Conservation (phyloP, 2,797 vertebrate genomes). For the Hozukius guyotensis region DNA sequence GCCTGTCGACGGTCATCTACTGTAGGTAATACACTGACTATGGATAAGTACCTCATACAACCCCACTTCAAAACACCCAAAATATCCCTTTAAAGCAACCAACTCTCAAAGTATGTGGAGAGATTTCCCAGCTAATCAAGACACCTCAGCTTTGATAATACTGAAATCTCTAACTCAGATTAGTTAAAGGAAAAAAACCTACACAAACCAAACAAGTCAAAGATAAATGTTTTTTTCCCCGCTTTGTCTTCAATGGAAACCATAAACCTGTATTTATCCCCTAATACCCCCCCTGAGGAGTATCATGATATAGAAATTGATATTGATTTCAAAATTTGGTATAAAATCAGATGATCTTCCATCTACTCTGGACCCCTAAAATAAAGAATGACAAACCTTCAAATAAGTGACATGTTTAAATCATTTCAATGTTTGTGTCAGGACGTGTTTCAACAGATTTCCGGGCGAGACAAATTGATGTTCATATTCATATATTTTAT, state of each 20-base stretch:
- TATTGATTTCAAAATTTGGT: neutral
- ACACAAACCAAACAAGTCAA: neutral
- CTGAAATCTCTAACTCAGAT: neutral
- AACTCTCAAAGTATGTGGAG: neutral
- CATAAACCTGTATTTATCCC: neutral
- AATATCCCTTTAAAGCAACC: neutral
- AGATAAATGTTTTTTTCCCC: too few species aligned
- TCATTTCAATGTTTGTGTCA: neutral
- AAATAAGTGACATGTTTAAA: neutral
- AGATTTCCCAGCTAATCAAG: neutral
- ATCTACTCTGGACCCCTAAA: neutral
- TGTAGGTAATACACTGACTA: neutral
- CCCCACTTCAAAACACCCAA: neutral
- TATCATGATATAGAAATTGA: neutral
- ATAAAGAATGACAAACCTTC: neutral
- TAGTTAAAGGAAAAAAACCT: neutral
- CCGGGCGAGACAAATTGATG: constrained; percentile 71
- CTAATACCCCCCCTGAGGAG: neutral
- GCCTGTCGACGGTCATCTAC: accelerated
- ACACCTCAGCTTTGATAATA: neutral
- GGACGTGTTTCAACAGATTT: constrained; percentile 64
- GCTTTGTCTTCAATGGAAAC: neutral
- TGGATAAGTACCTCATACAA: neutral
- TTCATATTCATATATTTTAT: constrained; percentile 86
- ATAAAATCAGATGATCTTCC: neutral